Base-by-base conservation (phyloP, 2,797 vertebrate genomes). In the Lacerta bilineata region DNA sequence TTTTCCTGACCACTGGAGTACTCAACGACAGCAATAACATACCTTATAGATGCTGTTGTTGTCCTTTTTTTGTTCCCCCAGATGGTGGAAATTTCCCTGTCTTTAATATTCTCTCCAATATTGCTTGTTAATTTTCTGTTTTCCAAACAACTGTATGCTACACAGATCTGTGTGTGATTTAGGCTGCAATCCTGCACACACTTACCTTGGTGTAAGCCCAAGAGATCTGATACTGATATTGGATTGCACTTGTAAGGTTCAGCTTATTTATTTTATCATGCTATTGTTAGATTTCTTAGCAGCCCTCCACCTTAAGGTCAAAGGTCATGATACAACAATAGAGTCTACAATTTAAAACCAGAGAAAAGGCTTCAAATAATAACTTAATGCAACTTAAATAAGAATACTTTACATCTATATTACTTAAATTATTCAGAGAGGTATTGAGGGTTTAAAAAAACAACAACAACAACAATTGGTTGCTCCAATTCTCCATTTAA, bases 1-100 rank as follows among this genome's bases (percentile, higher is more conserved):
- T 87, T 95, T 96, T 96, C 95, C 94, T 96, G 95, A 94, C 91
- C 93, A 95, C 90, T 95, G 90, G 93, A 96, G 88, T 90, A 95
- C 88, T 93, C 94, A 91, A 87, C 69, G 92, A 95, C 94, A 93
- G 92, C 91, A 92, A 92, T 83, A 90, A 92, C 20, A 91, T 92
- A 92, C 15, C 68, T 91, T 87, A 87, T 36, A 90, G 61, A 88
- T 0, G 0, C 13, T 88, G 64, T 33, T 90, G 68, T 61, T 72
- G 71, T 33, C 36, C 59, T 29, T 85, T 87, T 89, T 83, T n/a
- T 29, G 3, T 81, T 71, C 29, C 79, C 10, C 87, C 18, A 20
- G 23, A 41, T 20, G 46, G 39, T 36, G 20, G 33, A 11, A 59
- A 33, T 77, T 41, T 88, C 69, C 17, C 10, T 8, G 3, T 41